Percentiles rank a stretch among this genome's conserved stretches.
Evolutionary conservation across 2,797 vertebrate genomes (phyloP).

Genomic region (Gambelia wislizenii): DNA sequence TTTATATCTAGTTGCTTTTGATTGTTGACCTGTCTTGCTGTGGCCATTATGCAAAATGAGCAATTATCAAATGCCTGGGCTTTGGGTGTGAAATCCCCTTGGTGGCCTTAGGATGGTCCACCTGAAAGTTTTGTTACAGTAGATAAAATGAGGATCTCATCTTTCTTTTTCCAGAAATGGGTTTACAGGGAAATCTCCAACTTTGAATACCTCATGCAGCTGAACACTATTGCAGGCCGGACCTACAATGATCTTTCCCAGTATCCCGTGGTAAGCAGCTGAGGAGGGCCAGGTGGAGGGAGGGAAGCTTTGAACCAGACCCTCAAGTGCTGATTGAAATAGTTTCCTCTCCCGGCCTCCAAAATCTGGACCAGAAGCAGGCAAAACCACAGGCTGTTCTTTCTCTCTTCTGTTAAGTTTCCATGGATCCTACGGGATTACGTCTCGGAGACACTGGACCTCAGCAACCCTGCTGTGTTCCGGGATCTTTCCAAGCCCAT

Average conservation of each 20-base stretch:
- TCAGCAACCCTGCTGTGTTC: conserved; percentile 89
- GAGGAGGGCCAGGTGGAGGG: fast-evolving
- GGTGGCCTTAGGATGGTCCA: not conserved
- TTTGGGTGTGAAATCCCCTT: too few species aligned
- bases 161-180: conserved; percentile 89
- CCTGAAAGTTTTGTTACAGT: not conserved
- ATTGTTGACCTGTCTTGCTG: not conserved
- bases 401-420: conserved; percentile 79
- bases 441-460: conserved; percentile 87
- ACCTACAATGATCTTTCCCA: conserved; percentile 98
- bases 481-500: conserved; percentile 97
- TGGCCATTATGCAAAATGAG: not conserved
- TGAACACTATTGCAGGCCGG: conserved; percentile 95
- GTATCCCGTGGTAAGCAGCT: conserved; percentile 92
- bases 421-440: conserved; percentile 97
- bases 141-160: not conserved
- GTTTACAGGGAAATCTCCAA: conserved; percentile 95
- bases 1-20: too few species aligned
- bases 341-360: too few species aligned
- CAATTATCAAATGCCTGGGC: not conserved
- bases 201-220: conserved; percentile 98
- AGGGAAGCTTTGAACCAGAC: not conserved
- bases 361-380: not conserved
- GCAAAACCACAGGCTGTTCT: conserved; percentile 30
- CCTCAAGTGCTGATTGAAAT: too few species aligned